Evolutionary conservation across 2,888 invertebrate species (phyloP), one percentile per base, ranked within the genome.

Genomic region (Synanthedon andrenaeformis): DNA sequence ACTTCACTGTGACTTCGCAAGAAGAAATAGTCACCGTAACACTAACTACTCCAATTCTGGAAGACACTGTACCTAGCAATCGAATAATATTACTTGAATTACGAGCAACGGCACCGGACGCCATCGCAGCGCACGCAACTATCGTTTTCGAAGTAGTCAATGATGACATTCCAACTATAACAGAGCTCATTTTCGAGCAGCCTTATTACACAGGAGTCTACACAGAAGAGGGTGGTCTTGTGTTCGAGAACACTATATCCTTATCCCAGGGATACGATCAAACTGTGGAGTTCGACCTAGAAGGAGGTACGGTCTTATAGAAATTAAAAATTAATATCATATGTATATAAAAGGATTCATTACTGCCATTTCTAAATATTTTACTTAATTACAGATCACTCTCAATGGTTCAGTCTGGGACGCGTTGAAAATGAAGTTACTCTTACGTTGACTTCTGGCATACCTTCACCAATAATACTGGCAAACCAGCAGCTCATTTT

Each of bases 141-240:
- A 59, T 70, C 17, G 60, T 72, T 14, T 52, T 72, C 12, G 59
- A 63, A 52, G 56, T 63, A 19, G 52, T 59, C 1, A 42, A 58
- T 13, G 52, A 54, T 1, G 53, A 58, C 3, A 48, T 53, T 10
- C 56, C 62, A 1, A 41, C 55, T 19, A 51, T 56, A 0, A 14
- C 8, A 12, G 51, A 23, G 4, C 56, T 58, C 5, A 51, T 53
- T 14, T 65, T 65, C 28, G 53, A 23, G 12, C 54, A 62, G 51
- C 41, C 64, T 4, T 71, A 61, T 54, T 74, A 72, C 55, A 63
- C 63, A 3, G 74, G 72, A 11, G 53, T 57, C 12, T 72, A 66
- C 53, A 58, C 58, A 11, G 60, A 56, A 51, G 14, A 4, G 14
- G 57, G 6, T 8, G 65, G 65, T 4, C 59, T 74, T 5, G 23